A percentile compares a stretch with the other conserved stretches of the same genome.
Evolutionary conservation across 1,140 invertebrate species (phyloP).

Genomic region (Procambarus virginalis): DNA sequence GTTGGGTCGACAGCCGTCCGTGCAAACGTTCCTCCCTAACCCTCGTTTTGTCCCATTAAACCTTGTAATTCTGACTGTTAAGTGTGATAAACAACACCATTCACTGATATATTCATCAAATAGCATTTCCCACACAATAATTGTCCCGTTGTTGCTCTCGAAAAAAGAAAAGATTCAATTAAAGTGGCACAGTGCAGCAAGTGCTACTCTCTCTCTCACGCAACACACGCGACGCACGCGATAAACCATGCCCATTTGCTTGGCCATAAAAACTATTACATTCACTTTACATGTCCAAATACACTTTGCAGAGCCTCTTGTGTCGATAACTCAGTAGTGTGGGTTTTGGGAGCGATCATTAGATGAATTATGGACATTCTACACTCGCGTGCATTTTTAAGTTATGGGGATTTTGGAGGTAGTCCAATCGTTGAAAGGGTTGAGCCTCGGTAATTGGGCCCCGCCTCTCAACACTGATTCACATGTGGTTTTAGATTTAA

Average conservation of each 20-base stretch:
- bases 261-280: neutral
- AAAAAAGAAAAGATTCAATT: neutral
- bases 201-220: neutral
- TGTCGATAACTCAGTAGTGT: neutral
- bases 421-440: no score
- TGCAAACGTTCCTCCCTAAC: no score
- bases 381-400: neutral
- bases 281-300: conserved; percentile 4
- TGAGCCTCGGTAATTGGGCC: no score
- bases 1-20: no score
- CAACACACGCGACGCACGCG: neutral
- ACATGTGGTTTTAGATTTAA: no score
- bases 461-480: no score
- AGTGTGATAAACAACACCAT: neutral
- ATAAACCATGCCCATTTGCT: neutral
- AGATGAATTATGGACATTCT: neutral
- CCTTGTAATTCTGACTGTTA: no score
- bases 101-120: neutral
- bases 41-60: no score
- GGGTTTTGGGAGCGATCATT: conserved; percentile 7
- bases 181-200: neutral
- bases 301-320: neutral
- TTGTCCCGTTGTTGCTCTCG: neutral
- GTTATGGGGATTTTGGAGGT: no score
- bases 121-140: neutral